Evolutionary conservation across 2,797 vertebrate species (phyloP).

Genomic region (Lepus townsendii): DNA sequence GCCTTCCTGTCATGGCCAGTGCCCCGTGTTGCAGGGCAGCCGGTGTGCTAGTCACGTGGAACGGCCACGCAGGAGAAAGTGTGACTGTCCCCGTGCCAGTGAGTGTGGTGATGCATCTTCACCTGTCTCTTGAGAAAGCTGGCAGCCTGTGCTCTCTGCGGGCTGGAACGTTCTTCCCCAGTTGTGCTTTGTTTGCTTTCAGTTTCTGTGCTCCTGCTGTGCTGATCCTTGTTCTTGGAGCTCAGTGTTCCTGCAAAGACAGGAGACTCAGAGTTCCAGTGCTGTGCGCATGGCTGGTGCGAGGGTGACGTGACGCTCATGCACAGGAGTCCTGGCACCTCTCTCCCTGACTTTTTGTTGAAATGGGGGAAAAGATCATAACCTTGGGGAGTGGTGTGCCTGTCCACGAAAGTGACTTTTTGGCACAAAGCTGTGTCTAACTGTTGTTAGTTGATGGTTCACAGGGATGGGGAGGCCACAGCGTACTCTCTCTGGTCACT

Average conservation of each 20-base stretch:
- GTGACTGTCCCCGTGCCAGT: neutral
- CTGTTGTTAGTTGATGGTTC: neutral
- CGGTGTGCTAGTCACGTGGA: neutral
- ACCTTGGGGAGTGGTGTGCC: neutral
- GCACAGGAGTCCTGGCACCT: slow-evolving; percentile 6
- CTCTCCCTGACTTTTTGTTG: slow-evolving; percentile 16
- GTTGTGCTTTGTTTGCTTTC: neutral
- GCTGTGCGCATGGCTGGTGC: slow-evolving; percentile 38
- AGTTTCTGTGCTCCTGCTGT: neutral
- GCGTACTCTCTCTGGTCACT: neutral
- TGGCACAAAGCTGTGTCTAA: neutral
- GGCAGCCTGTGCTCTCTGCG: neutral
- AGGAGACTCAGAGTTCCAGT: neutral
- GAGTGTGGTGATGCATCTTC: neutral
- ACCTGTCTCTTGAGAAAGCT: neutral
- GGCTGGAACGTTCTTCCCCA: neutral
- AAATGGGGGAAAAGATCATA: slow-evolving; percentile 23
- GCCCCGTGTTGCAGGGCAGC: neutral
- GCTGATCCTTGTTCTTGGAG: neutral
- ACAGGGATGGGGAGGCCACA: neutral
- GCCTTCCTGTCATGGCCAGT: neutral
- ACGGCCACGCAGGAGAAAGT: neutral
- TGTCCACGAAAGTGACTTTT: slow-evolving; percentile 7
- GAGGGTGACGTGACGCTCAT: neutral
- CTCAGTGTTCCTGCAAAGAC: neutral